A percentile compares a stretch with the other conserved stretches of the same genome.
These are phyloP conservation scores for Capreolus pygargus DNA, from an alignment of 2,113 vertebrate species.

Conservation along the genomic window DNA sequence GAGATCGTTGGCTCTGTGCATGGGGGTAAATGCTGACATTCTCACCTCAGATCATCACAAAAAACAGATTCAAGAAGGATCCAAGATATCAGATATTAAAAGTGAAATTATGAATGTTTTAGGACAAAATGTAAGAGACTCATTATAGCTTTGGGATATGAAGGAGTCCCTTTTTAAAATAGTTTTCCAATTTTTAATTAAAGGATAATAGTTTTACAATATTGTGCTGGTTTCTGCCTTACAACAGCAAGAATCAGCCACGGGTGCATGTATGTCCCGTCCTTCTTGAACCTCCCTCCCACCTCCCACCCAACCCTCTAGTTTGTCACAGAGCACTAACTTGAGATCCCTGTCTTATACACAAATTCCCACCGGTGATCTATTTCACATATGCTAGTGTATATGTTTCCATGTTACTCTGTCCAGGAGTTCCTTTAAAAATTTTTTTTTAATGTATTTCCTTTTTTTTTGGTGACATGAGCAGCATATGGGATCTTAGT, in stretches of 20 bases:
- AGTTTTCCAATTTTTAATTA: not conserved
- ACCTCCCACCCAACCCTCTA: not conserved
- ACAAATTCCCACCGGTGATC: not conserved
- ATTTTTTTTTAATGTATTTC: accelerated
- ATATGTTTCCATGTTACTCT: not conserved
- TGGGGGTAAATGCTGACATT: not conserved
- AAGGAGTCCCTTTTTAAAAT: not conserved
- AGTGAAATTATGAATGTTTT: not conserved
- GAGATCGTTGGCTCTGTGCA: not conserved
- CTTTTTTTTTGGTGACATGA: accelerated
- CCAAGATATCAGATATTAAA: not conserved
- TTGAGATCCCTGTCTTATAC: not conserved
- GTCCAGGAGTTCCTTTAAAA: not conserved
- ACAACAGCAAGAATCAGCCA: not conserved
- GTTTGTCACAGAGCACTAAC: not conserved
- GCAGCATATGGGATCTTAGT: not conserved
- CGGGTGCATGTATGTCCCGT: not conserved
- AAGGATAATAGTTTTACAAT: not conserved
- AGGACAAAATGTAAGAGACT: not conserved
- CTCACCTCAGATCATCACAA: not conserved
- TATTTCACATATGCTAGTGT: not conserved
- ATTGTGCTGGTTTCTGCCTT: not conserved
- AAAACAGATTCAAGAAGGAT: not conserved
- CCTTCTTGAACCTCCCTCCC: not conserved
- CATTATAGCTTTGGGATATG: not conserved